A percentile compares a stretch with the other conserved stretches of the same genome.
Evolutionary conservation across 2,888 invertebrate genomes (phyloP).

Genomic region (Athrips mouffetella): DNA sequence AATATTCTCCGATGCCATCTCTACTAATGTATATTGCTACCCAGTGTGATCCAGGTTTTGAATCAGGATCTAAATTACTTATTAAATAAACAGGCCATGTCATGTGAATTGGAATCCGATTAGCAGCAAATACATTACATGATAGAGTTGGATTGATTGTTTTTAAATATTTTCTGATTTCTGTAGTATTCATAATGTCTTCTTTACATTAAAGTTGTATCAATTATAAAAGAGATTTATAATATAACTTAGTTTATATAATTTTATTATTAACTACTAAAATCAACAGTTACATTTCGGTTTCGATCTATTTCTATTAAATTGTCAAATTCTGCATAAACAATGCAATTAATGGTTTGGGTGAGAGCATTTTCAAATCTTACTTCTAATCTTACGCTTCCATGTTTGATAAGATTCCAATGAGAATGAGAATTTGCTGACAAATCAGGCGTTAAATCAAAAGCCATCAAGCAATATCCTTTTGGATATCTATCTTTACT

Average conservation of each 20-base stretch:
- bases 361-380: constrained; percentile 25
- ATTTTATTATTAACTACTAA: constrained; percentile 18
- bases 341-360: constrained; percentile 27
- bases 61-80: constrained; percentile 26
- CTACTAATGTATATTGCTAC: constrained; percentile 22
- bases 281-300: constrained; percentile 16
- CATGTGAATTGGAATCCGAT: constrained; percentile 11
- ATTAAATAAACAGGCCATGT: neutral
- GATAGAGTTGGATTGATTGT: neutral
- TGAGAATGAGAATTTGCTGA: constrained; percentile 23
- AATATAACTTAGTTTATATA: neutral
- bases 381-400: constrained; percentile 27
- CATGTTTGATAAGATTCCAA: constrained; percentile 28
- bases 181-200: constrained; percentile 11
- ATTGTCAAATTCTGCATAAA: constrained; percentile 29
- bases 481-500: constrained; percentile 25
- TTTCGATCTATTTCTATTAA: constrained; percentile 26
- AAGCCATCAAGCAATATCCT: constrained; percentile 28
- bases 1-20: constrained; percentile 24
- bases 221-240: neutral
- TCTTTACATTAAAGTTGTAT: neutral
- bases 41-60: constrained; percentile 29
- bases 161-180: constrained; percentile 10
- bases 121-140: constrained; percentile 19
- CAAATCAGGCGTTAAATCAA: constrained; percentile 29